phyloP scores from a whole-genome alignment of 1,140 invertebrate genomes.

The Drosophila pruinosa region DNA sequence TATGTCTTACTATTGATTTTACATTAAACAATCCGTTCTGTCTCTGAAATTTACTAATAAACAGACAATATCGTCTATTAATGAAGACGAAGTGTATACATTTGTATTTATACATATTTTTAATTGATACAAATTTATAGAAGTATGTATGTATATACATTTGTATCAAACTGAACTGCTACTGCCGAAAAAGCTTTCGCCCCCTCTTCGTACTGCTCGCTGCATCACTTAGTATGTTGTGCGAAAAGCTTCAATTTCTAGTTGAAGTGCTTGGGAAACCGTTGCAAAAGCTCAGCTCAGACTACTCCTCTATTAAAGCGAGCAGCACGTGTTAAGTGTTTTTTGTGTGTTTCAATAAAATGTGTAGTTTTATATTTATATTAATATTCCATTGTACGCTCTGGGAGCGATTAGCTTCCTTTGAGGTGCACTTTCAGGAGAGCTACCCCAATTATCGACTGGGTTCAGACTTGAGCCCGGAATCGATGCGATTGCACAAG shows the following conservation, averaged over 20 bases:
- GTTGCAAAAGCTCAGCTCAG: constrained; percentile 15
- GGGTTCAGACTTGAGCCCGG: constrained; percentile 34
- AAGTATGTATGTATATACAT: too few species aligned
- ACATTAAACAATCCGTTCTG: too few species aligned
- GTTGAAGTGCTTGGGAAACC: constrained; percentile 34
- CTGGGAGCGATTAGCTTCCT: not conserved
- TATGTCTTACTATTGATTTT: too few species aligned
- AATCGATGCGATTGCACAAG: constrained; percentile 46
- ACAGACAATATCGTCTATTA: too few species aligned
- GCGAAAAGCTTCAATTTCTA: too few species aligned
- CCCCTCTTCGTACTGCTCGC: not conserved
- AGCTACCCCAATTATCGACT: constrained; percentile 49
- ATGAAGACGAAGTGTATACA: too few species aligned
- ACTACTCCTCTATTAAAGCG: not conserved
- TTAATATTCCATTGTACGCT: constrained; percentile 20
- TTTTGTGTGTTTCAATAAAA: constrained; percentile 24
- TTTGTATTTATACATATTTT: too few species aligned
- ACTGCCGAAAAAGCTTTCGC: not conserved
- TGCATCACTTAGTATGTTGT: not conserved
- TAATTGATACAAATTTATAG: too few species aligned
- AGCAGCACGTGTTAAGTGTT: constrained; percentile 38
- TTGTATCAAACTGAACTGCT: too few species aligned
- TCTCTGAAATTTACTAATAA: too few species aligned
- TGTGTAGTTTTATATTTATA: constrained; percentile 49
- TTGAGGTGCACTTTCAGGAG: constrained; percentile 52